Evolutionary conservation across 1,140 invertebrate species (phyloP).

Genomic region (Zaprionus taronus): DNA sequence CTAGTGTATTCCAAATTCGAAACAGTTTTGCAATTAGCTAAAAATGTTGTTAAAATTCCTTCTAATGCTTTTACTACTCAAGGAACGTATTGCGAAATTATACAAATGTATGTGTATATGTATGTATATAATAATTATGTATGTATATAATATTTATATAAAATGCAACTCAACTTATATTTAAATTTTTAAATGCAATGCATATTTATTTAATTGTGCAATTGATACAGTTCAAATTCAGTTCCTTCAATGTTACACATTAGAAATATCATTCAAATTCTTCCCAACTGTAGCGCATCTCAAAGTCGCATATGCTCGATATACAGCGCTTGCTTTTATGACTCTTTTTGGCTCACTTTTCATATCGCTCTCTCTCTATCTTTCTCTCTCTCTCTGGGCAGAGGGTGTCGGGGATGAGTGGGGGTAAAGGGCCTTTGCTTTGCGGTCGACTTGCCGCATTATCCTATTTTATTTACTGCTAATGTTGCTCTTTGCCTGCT

Average conservation of each 20-base stretch:
- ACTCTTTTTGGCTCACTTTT: conserved; percentile 20
- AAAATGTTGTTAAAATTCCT: too few species aligned
- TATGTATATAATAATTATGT: too few species aligned
- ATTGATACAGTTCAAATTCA: background rate
- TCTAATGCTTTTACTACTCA: too few species aligned
- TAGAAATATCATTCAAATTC: background rate
- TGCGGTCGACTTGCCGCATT: conserved; percentile 79
- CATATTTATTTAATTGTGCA: background rate
- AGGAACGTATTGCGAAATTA: too few species aligned
- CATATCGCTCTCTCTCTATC: background rate
- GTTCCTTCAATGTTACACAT: conserved; percentile 1
- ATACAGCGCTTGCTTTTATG: background rate
- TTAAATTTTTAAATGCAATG: background rate
- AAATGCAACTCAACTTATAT: background rate
- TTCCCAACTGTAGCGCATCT: background rate
- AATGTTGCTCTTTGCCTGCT: conserved; percentile 78
- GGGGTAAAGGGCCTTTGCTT: conserved; percentile 13
- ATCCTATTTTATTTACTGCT: conserved; percentile 82
- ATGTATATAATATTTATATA: too few species aligned
- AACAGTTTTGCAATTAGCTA: too few species aligned
- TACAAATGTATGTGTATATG: too few species aligned
- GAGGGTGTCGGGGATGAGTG: background rate
- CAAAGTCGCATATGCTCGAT: background rate
- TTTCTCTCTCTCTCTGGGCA: conserved; percentile 15
- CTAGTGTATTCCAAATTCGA: too few species aligned